These are phyloP conservation scores for Nymphalis urticae DNA, from an alignment of 2,888 invertebrate species.

Conservation along the genomic window DNA sequence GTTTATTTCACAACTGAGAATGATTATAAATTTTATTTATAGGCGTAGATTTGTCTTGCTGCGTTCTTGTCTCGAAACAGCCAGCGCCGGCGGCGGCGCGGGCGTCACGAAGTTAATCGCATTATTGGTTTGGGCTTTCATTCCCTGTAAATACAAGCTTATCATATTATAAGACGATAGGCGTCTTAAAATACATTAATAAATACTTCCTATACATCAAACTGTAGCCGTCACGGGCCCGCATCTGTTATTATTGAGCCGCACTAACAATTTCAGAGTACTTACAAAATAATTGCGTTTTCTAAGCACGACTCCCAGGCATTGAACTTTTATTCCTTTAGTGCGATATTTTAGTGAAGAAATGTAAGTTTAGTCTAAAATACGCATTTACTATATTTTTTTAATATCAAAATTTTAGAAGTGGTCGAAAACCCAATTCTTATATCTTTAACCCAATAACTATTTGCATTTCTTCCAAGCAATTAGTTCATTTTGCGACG, in stretches of 20 bases:
- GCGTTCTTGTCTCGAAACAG: slow-evolving; percentile 21
- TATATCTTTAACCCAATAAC: no score
- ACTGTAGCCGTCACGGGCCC: slow-evolving; percentile 60
- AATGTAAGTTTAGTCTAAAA: slow-evolving; percentile 11
- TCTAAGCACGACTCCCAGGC: slow-evolving; percentile 73
- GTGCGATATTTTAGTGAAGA: slow-evolving; percentile 31
- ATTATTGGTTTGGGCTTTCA: slow-evolving; percentile 26
- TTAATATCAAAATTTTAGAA: background rate
- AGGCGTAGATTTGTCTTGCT: slow-evolving; percentile 26
- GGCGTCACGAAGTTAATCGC: slow-evolving; percentile 29
- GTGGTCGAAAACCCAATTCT: no score
- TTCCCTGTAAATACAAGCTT: slow-evolving; percentile 15
- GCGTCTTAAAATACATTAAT: slow-evolving; percentile 18
- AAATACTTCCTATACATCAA: slow-evolving; percentile 22
- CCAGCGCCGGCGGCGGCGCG: slow-evolving; percentile 24
- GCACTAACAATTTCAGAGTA: slow-evolving; percentile 70
- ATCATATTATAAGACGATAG: slow-evolving; percentile 8
- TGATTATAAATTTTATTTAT: slow-evolving; percentile 30
- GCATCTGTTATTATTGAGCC: slow-evolving; percentile 71
- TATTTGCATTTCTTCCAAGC: no score
- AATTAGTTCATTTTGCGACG: background rate
- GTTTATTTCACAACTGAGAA: slow-evolving; percentile 17
- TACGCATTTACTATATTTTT: background rate
- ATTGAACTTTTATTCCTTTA: slow-evolving; percentile 65
- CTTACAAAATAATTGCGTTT: slow-evolving; percentile 75